These are phyloP conservation scores for Drosophila guanche DNA, from an alignment of 1,140 invertebrate species.

Conservation along the genomic window DNA sequence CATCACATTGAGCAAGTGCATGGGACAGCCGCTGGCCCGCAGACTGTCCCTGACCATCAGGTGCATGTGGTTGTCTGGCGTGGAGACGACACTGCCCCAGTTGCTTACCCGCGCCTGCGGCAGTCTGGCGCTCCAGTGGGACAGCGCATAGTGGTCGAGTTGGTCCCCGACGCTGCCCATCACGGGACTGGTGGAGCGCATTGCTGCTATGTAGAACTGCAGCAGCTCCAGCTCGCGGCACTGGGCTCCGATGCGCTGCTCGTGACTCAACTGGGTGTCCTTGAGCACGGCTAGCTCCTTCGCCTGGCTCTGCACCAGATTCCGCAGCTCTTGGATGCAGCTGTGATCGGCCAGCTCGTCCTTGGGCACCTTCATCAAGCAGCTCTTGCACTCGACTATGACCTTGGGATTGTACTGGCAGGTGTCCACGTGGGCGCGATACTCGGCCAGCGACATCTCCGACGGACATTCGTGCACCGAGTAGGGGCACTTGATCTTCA, in stretches of 20 bases:
- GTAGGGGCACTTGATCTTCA: constrained; percentile 56
- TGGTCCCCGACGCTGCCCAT: constrained; percentile 59
- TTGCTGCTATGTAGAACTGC: constrained; percentile 56
- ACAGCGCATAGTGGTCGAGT: constrained; percentile 57
- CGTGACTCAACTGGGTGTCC: constrained; percentile 17
- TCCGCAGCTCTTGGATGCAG: constrained; percentile 52
- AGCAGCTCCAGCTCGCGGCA: constrained; percentile 60
- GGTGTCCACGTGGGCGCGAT: constrained; percentile 40
- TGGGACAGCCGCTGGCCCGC: constrained; percentile 45
- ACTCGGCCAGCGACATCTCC: constrained; percentile 43
- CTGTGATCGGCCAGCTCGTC: constrained; percentile 59
- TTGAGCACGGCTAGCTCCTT: constrained; percentile 24
- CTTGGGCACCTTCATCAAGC: constrained; percentile 58
- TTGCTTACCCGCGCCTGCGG: constrained; percentile 28
- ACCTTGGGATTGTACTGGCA: constrained; percentile 60
- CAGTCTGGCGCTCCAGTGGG: constrained; percentile 53
- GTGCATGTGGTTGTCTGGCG: constrained; percentile 52
- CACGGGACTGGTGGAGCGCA: constrained; percentile 58
- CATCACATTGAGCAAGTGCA: constrained; percentile 54
- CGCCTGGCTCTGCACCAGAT: constrained; percentile 28
- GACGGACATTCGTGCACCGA: constrained; percentile 36
- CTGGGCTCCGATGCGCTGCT: constrained; percentile 30
- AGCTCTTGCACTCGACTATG: constrained; percentile 51
- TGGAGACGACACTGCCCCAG: constrained; percentile 68
- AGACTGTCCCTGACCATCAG: constrained; percentile 46